A percentile compares a stretch with the other conserved stretches of the same genome.
Conservation (phyloP, 2,797 vertebrate genomes). For the Liparis tanakae region DNA sequence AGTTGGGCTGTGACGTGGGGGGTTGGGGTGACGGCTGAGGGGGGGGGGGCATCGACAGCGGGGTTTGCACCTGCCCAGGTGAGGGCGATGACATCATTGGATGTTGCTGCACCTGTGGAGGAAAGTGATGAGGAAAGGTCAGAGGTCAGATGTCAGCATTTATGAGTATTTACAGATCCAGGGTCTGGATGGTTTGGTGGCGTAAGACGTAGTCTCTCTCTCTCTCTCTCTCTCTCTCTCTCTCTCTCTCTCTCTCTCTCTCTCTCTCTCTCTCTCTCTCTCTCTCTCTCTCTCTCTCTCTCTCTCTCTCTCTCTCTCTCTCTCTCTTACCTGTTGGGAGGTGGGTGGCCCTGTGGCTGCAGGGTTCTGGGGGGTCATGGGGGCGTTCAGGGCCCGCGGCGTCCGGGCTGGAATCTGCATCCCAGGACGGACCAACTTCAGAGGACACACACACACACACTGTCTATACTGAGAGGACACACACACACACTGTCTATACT, state of each 20-base stretch:
- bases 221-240: too few species aligned
- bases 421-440: constrained; percentile 91
- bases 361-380: constrained; percentile 82
- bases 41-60: constrained; percentile 93
- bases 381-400: constrained; percentile 85
- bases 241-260: too few species aligned
- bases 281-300: too few species aligned
- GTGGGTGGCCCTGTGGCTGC: constrained; percentile 74
- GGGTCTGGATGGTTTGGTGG: too few species aligned
- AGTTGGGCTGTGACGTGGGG: constrained; percentile 92
- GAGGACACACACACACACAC: constrained; percentile 18
- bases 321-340: constrained; percentile 93
- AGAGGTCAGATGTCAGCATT: background rate
- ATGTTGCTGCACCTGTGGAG: constrained; percentile 83
- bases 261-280: too few species aligned
- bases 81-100: constrained; percentile 93
- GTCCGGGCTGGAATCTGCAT: constrained; percentile 89
- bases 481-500: background rate
- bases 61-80: constrained; percentile 90
- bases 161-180: background rate
- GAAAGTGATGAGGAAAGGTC: constrained; percentile 2
- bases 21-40: constrained; percentile 95
- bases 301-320: too few species aligned
- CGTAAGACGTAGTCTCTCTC: too few species aligned
- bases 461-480: too few species aligned